Conservation (phyloP, 2,113 vertebrate species). For the Corynorhinus townsendii region DNA sequence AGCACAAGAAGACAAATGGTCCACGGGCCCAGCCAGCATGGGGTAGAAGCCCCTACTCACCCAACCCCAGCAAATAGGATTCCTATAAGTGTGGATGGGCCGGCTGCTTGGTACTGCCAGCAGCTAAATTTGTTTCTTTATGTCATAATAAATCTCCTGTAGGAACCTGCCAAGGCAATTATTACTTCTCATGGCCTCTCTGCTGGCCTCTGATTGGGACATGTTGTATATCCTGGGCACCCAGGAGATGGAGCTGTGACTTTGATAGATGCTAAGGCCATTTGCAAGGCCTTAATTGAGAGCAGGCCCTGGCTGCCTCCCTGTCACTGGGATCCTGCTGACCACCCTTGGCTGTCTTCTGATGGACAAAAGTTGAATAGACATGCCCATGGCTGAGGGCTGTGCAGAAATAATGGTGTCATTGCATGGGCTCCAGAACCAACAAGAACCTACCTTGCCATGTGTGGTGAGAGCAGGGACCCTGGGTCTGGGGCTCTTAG, state of each 20-base stretch:
- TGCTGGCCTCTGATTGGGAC: not conserved
- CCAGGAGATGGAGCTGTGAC: not conserved
- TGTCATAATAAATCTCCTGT: not conserved
- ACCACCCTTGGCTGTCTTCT: not conserved
- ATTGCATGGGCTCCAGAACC: too few species aligned
- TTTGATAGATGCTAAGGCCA: not conserved
- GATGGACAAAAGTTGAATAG: not conserved
- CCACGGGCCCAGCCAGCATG: fast-evolving
- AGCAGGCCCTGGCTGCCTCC: not conserved
- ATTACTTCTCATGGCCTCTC: not conserved
- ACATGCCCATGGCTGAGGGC: not conserved
- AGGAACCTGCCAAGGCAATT: not conserved
- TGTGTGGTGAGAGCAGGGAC: not conserved
- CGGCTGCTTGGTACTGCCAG: not conserved
- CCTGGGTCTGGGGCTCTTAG: not conserved
- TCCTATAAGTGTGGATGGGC: not conserved
- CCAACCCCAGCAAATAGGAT: not conserved
- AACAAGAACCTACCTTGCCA: not conserved
- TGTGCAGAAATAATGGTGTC: not conserved
- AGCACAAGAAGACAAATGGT: not conserved
- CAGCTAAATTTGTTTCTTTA: not conserved
- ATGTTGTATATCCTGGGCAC: not conserved
- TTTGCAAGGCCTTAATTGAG: not conserved
- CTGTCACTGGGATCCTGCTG: not conserved
- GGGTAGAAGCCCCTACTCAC: not conserved